Percentiles rank a stretch among this genome's conserved stretches.
phyloP scores from a whole-genome alignment of 2,113 vertebrate genomes.

The Pseudopodoces humilis region DNA sequence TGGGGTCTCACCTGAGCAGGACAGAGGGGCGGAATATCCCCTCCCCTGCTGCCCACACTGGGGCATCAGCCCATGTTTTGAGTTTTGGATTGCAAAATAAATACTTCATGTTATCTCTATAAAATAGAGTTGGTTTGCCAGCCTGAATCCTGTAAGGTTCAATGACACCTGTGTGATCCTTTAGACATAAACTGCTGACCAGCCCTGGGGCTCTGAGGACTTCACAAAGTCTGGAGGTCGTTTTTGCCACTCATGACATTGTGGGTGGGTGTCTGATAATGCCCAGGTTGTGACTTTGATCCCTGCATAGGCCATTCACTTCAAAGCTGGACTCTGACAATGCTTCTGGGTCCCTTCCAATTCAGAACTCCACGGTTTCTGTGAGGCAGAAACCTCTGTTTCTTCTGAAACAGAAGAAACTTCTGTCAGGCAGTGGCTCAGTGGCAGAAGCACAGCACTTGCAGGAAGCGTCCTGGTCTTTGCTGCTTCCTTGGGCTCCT shows the following conservation, averaged over 20 bases:
- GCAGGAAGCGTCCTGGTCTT: background rate
- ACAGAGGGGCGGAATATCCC: background rate
- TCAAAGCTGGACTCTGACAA: background rate
- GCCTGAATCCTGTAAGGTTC: background rate
- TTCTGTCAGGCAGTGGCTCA: background rate
- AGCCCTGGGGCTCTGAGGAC: background rate
- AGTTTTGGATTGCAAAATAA: background rate
- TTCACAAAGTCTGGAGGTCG: background rate
- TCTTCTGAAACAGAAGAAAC: too few relatives aligned
- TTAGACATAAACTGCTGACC: background rate
- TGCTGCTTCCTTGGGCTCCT: background rate
- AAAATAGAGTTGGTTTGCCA: background rate
- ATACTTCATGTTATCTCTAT: background rate
- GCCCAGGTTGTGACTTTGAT: background rate
- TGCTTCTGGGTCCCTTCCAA: background rate
- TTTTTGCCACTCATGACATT: background rate
- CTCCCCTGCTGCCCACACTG: background rate
- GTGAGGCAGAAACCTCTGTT: too few relatives aligned
- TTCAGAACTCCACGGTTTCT: background rate
- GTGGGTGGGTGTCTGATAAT: fast-evolving
- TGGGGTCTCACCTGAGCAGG: background rate
- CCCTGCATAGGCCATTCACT: too few relatives aligned
- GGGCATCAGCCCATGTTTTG: background rate
- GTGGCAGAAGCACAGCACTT: background rate
- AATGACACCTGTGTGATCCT: background rate